Percentiles rank a stretch among this genome's conserved stretches.
phyloP scores from a whole-genome alignment of 2,888 invertebrate genomes.

The Petrolisthes manimaculis region DNA sequence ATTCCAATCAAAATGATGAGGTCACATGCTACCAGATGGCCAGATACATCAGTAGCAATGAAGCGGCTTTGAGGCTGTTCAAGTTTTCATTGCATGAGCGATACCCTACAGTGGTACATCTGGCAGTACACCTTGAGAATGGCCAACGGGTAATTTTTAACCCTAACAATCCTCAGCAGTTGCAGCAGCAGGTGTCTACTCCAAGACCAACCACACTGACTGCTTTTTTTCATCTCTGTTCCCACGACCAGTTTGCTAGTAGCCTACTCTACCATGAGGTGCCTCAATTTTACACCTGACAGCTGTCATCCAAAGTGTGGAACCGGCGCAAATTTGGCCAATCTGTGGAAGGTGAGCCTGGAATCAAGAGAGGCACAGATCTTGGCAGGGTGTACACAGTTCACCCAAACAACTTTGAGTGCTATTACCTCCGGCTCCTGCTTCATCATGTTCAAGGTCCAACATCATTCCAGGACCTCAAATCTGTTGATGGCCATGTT shows the following conservation, averaged over 20 bases:
- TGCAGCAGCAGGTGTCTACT: constrained; percentile 5
- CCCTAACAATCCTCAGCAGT: too few species aligned
- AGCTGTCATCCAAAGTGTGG: too few species aligned
- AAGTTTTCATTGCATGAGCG: background rate
- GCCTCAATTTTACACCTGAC: too few species aligned
- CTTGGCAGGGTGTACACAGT: background rate
- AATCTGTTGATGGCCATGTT: background rate
- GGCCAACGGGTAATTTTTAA: background rate
- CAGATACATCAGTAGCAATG: background rate
- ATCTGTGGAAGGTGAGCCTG: too few species aligned
- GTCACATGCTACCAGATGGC: background rate
- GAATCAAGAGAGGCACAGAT: too few species aligned
- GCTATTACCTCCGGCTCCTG: background rate
- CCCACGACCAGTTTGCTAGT: constrained; percentile 47
- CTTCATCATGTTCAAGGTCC: background rate
- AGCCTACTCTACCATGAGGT: constrained; percentile 41
- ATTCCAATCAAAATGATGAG: background rate
- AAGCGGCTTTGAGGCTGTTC: background rate
- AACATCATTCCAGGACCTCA: background rate
- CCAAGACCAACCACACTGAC: constrained; percentile 28
- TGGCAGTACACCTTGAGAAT: background rate
- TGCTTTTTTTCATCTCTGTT: constrained; percentile 66
- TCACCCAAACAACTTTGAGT: background rate
- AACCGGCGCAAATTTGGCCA: too few species aligned
- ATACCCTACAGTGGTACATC: background rate